These are phyloP conservation scores for Orestias chungarensis DNA, from an alignment of 2,797 vertebrate species.

Conservation along the genomic window DNA sequence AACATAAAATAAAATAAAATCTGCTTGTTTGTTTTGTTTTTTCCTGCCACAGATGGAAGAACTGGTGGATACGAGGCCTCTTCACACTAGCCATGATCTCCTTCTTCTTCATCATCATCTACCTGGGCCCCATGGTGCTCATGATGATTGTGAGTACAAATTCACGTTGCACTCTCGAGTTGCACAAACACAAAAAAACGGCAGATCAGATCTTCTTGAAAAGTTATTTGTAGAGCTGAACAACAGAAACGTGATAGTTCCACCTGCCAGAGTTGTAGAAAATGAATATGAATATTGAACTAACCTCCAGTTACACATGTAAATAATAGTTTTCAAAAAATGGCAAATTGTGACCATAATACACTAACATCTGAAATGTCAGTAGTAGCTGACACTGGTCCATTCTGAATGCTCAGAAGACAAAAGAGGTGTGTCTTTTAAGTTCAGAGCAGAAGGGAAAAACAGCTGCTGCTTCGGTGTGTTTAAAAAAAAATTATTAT, in stretches of 20 bases:
- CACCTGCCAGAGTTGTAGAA: not conserved
- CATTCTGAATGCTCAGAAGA: no score
- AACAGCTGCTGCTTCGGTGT: no score
- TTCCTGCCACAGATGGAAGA: conserved; percentile 88
- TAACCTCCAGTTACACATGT: no score
- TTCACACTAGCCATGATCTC: conserved; percentile 97
- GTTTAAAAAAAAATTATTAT: no score
- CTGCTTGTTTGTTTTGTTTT: not conserved
- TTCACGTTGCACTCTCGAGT: not conserved
- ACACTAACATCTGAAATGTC: no score
- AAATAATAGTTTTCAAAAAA: no score
- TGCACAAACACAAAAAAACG: not conserved
- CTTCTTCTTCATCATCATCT: conserved; percentile 99
- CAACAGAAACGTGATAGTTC: not conserved
- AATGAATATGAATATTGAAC: no score
- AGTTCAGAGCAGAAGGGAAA: no score
- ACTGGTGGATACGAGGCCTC: conserved; percentile 98
- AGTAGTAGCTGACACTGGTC: no score
- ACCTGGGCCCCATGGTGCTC: conserved; percentile 95
- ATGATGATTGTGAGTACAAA: conserved; percentile 94
- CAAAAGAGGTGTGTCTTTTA: no score
- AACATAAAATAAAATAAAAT: not conserved
- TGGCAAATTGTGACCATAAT: no score
- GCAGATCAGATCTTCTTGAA: not conserved
- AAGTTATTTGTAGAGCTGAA: not conserved